Conservation (phyloP, 2,888 invertebrate species). For the Endomychus coccineus region DNA sequence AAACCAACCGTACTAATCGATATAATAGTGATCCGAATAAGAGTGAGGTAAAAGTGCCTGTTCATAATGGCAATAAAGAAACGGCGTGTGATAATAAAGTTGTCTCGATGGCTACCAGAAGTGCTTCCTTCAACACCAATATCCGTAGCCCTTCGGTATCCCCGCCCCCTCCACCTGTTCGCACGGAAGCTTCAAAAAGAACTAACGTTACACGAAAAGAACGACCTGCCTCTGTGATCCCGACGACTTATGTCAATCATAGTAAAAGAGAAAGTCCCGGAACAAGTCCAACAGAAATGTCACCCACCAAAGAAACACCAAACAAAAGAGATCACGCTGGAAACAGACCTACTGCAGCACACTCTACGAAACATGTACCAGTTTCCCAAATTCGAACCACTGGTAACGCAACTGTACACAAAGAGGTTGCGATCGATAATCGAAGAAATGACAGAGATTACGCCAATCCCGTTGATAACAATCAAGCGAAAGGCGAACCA, state of each 20-base stretch:
- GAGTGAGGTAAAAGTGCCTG: slow-evolving; percentile 8
- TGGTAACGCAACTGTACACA: too few species aligned
- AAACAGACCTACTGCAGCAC: background rate
- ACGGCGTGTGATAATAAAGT: slow-evolving; percentile 19
- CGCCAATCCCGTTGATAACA: slow-evolving; percentile 10
- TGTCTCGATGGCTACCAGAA: slow-evolving; percentile 41
- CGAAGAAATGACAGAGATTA: slow-evolving; percentile 1
- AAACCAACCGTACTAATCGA: slow-evolving; percentile 59
- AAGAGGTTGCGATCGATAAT: too few species aligned
- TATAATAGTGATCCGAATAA: slow-evolving; percentile 59
- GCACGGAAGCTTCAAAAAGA: slow-evolving; percentile 39
- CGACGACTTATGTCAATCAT: slow-evolving; percentile 25
- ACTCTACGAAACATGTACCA: slow-evolving; percentile 16
- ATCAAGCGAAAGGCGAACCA: too few species aligned
- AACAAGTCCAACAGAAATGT: slow-evolving; percentile 10
- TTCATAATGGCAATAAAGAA: slow-evolving; percentile 42
- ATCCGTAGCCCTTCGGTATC: slow-evolving; percentile 42
- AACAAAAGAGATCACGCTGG: slow-evolving; percentile 3
- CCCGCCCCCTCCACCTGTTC: slow-evolving; percentile 45
- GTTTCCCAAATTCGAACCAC: too few species aligned
- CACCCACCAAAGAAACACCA: too few species aligned
- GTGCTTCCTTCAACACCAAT: slow-evolving; percentile 52
- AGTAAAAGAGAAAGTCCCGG: slow-evolving; percentile 8
- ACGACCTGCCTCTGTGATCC: slow-evolving; percentile 39
- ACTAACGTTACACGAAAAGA: slow-evolving; percentile 36